These are phyloP conservation scores for Neoitamus cyanurus DNA, from an alignment of 2,888 invertebrate genomes.

Conservation along the genomic window DNA sequence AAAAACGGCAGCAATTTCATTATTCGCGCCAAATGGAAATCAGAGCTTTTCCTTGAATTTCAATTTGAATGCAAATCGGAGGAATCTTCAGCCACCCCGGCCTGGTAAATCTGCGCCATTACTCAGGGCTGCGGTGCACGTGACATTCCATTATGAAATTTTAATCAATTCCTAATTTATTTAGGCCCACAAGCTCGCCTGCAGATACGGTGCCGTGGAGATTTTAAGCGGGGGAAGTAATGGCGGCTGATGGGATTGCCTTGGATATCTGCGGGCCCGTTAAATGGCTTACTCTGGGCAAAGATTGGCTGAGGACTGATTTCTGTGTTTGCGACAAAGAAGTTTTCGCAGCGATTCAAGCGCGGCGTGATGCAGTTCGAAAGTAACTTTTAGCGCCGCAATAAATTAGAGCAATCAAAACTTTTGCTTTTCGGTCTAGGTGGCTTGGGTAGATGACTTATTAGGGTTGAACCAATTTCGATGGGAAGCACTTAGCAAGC, in stretches of 20 bases:
- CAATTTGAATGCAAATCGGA: constrained; percentile 45
- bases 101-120: not conserved
- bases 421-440: not conserved
- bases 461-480: too few species aligned
- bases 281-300: not conserved
- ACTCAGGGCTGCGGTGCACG: constrained; percentile 21
- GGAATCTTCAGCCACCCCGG: not conserved
- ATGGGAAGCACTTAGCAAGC: too few species aligned
- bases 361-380: not conserved
- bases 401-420: not conserved
- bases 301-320: not conserved
- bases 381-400: not conserved
- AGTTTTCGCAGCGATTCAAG: not conserved
- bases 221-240: not conserved
- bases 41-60: constrained; percentile 44
- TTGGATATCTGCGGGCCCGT: not conserved
- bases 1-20: constrained; percentile 40
- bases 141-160: constrained; percentile 46
- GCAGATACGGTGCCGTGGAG: not conserved
- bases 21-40: constrained; percentile 42
- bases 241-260: not conserved
- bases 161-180: constrained; percentile 39
- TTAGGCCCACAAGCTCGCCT: constrained; percentile 32
- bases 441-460: too few species aligned
- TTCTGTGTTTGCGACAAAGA: not conserved